Evolutionary conservation across 2,797 vertebrate species (phyloP), one percentile per base, ranked within the genome.

Genomic region (Echiichthys vipera): DNA sequence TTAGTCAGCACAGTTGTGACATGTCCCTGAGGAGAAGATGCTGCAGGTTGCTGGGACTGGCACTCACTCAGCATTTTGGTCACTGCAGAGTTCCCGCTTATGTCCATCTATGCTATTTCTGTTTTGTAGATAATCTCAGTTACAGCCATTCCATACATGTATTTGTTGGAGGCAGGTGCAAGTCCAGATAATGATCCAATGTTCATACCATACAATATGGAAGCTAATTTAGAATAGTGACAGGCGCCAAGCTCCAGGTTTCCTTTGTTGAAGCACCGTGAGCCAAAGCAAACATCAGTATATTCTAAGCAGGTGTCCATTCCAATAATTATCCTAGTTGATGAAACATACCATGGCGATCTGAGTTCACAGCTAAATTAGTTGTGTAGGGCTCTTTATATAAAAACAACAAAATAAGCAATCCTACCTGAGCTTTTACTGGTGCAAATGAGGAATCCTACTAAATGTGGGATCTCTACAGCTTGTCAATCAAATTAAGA

Each of bases 1-100:
- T 75, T 81, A 70, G 77, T 90, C 81, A 85, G 81, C 80, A 81
- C 62, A 76, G 65, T 45, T 34, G 61, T 80, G 75, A 81, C 81
- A 74, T 20, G 36, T 65, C 83, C 71, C 62, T 51, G 64, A 71
- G 75, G 69, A 74, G 4, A 36, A 13, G 40, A 66, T 64, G 63
- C 71, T 67, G 68, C 42, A 47, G 58, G 46, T 9, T 27, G 27
- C 53, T 54, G 43, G 57, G 57, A 42, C 65, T 29, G 24, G 37
- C 57, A n/a, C 68, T 64, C 66, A 37, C 50, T 74, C 45, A 56
- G 63, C 68, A 84, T 75, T 67, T 74, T 37, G 2, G 56, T 58
- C 72, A 43, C 70, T 59, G 39, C 69, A 34, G 50, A 64, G 29
- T 24, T 32, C 63, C 55, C 18, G 3, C 63, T 71, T 42, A 63